Evolutionary conservation across 2,888 invertebrate genomes (phyloP), one percentile per base, ranked within the genome.

Genomic region (Mactromeris polynyma): DNA sequence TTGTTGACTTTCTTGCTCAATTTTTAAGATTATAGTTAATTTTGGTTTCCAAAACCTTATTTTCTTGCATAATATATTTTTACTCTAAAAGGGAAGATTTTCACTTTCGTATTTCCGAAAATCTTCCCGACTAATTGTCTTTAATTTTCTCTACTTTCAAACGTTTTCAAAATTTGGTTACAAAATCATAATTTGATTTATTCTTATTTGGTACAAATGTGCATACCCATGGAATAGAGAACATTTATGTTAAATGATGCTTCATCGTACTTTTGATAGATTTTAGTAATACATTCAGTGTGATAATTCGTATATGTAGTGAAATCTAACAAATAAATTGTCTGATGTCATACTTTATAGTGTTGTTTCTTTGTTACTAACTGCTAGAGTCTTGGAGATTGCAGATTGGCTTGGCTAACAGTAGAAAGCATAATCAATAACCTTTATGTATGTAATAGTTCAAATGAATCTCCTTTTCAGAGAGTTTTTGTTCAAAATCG

Each of bases 281-380:
- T 26, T 64, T 64, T 73, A 73, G 73, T 73, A 26, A 36, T 33
- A 36, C 36, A 33, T 36, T 33, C 11, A 33, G 69, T 69, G 64
- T 83, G 21, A 77, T 85, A 17, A 26, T 79, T 17, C 82, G 77
- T 82, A 81, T 33, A 77, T 73, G 78, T 81, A 87, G 86, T 83
- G 64, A 73, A 73, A 36, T 83, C 85, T 86, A 83, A 89, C 82
- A 85, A 83, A 81, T 83, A 86, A 89, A 89, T 80, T 89, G 85
- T 89, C 89, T 86, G 89, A 89, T 83, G 82, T 87, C 82, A 82
- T 58, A 78, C 17, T 40, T 19, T 38, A 36, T 38, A 82, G 83
- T 87, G 82, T 82, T 84, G 73, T 42, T 83, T 73, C 31, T 33
- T 33, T 83, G 40, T 36, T 82, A 80, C 80, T 42, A 73, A 42